phyloP scores from a whole-genome alignment of 2,113 vertebrate species.

The Etia nguti region DNA sequence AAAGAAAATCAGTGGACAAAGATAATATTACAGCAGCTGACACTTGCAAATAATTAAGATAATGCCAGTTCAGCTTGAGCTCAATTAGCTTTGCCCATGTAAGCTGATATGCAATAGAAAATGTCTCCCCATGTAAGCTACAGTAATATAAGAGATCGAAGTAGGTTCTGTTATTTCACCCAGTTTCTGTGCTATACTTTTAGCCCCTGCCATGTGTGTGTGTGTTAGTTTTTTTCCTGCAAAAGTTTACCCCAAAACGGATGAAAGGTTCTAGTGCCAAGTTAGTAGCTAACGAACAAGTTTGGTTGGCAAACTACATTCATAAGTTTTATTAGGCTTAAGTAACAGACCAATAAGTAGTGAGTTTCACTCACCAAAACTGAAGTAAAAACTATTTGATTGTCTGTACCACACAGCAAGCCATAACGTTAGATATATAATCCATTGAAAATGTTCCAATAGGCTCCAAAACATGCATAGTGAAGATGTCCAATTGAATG shows the following conservation, averaged over 20 bases:
- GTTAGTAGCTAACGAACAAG: background rate
- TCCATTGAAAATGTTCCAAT: background rate
- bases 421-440: background rate
- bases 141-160: background rate
- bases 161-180: background rate
- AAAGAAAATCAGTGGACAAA: background rate
- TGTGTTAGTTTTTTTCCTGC: background rate
- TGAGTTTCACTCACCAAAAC: background rate
- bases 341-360: background rate
- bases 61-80: slow-evolving; percentile 1
- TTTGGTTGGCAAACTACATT: background rate
- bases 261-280: background rate
- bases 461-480: background rate
- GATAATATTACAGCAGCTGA: background rate
- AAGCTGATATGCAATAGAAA: background rate
- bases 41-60: background rate
- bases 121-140: background rate
- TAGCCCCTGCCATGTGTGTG: background rate
- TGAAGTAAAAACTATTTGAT: background rate
- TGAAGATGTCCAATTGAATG: background rate
- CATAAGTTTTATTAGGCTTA: background rate
- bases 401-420: background rate
- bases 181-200: background rate
- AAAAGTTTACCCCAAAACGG: background rate
- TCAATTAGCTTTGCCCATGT: background rate